phyloP scores from a whole-genome alignment of 2,888 invertebrate genomes.

The Anorthoa munda region DNA sequence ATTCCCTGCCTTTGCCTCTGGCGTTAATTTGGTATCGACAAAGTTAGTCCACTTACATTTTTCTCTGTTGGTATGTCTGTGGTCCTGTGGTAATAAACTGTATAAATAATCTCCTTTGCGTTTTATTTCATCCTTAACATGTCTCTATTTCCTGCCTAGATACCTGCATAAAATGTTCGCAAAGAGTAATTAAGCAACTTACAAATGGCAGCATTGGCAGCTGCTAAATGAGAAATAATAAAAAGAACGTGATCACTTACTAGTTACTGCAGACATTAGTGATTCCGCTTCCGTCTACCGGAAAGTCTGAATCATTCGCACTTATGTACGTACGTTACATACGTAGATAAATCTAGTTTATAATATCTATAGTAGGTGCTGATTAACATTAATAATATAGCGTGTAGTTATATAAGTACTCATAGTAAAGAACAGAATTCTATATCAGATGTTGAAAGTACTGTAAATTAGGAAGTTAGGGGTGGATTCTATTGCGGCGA shows the following conservation, averaged over 20 bases:
- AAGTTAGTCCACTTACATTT: too few relatives aligned
- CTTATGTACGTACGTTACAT: conserved; percentile 9
- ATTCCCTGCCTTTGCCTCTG: too few relatives aligned
- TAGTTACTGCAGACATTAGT: conserved; percentile 55
- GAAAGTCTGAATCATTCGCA: conserved; percentile 50
- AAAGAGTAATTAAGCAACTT: conserved; percentile 26
- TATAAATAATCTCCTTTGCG: not conserved
- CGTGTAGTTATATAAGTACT: too few relatives aligned
- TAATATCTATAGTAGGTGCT: not conserved
- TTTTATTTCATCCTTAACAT: not conserved
- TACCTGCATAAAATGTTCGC: not conserved
- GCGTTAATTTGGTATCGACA: too few relatives aligned
- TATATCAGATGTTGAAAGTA: too few relatives aligned
- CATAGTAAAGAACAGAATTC: too few relatives aligned
- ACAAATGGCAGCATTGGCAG: conserved; percentile 20
- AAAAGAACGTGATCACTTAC: conserved; percentile 38
- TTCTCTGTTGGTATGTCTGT: too few relatives aligned
- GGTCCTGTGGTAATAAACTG: not conserved
- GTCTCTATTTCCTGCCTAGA: not conserved
- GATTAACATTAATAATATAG: not conserved
- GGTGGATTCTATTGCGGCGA: too few relatives aligned
- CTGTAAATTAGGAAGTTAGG: too few relatives aligned
- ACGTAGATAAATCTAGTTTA: conserved; percentile 21
- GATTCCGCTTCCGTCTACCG: conserved; percentile 44
- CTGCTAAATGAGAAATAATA: conserved; percentile 40